phyloP scores from a whole-genome alignment of 2,113 vertebrate species.

The Callithrix jacchus region DNA sequence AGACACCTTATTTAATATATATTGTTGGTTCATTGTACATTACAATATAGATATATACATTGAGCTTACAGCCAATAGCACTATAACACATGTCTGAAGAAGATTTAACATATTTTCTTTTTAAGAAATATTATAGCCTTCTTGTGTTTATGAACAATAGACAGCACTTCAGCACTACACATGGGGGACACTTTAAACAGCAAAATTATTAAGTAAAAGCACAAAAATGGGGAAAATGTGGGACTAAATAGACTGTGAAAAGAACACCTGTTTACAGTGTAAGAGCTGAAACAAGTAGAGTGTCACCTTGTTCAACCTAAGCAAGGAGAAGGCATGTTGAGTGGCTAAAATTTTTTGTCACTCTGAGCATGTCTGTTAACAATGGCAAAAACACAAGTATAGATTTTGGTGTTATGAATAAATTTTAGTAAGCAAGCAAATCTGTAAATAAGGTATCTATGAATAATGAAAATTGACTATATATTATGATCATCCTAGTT shows the following conservation, averaged over 20 bases:
- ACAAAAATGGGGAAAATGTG: background rate
- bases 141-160: background rate
- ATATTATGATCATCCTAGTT: background rate
- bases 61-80: background rate
- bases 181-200: background rate
- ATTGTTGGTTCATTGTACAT: background rate
- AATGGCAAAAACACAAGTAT: background rate
- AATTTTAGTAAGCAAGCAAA: background rate
- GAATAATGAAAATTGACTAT: background rate
- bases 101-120: background rate
- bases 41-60: background rate
- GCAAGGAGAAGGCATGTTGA: background rate
- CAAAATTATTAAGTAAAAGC: background rate
- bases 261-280: background rate
- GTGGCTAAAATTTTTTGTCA: background rate
- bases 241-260: background rate
- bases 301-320: background rate
- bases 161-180: background rate
- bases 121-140: background rate
- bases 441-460: background rate
- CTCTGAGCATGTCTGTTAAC: background rate
- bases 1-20: background rate
- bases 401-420: slow-evolving; percentile 10
- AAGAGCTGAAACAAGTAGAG: slow-evolving; percentile 4
- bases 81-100: background rate